phyloP scores from a whole-genome alignment of 2,797 vertebrate genomes.

The Pseudochaenichthys georgianus region DNA sequence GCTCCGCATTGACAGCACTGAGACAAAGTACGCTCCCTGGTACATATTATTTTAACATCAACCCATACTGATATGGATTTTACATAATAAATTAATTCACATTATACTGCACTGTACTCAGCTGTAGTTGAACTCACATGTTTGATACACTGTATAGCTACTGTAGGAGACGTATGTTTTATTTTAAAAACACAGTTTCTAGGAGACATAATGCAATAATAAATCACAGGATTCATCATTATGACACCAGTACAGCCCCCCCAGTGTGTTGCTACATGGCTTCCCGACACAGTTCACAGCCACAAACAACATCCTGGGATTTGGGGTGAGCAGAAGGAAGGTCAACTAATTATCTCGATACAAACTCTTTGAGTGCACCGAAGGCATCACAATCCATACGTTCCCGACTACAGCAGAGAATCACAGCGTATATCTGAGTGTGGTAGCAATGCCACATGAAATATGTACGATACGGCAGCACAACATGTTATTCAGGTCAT shows the following conservation, averaged over 20 bases:
- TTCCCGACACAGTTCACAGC: constrained; percentile 47
- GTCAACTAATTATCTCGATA: constrained; percentile 43
- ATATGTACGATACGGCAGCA: constrained; percentile 51
- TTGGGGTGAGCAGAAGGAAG: constrained; percentile 25
- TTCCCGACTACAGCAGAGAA: constrained; percentile 10
- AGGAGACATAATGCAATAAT: constrained; percentile 13
- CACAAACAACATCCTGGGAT: constrained; percentile 40
- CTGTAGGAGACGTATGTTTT: neutral
- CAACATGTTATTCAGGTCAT: constrained; percentile 41
- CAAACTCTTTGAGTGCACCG: constrained; percentile 13
- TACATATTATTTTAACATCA: neutral
- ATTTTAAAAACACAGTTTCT: neutral
- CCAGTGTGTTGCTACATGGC: constrained; percentile 28
- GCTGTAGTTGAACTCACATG: neutral
- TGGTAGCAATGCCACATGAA: constrained; percentile 20
- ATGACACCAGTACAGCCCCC: constrained; percentile 16
- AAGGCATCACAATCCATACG: neutral
- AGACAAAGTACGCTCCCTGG: constrained; percentile 9
- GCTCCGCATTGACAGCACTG: constrained; percentile 25
- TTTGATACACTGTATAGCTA: neutral
- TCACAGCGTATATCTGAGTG: constrained; percentile 38
- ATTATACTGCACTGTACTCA: neutral
- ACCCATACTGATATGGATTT: neutral
- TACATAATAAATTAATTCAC: neutral
- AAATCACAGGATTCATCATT: constrained; percentile 12